Conservation (phyloP, 92 coral and sea anemone genomes). For the Actinernus sp. region DNA sequence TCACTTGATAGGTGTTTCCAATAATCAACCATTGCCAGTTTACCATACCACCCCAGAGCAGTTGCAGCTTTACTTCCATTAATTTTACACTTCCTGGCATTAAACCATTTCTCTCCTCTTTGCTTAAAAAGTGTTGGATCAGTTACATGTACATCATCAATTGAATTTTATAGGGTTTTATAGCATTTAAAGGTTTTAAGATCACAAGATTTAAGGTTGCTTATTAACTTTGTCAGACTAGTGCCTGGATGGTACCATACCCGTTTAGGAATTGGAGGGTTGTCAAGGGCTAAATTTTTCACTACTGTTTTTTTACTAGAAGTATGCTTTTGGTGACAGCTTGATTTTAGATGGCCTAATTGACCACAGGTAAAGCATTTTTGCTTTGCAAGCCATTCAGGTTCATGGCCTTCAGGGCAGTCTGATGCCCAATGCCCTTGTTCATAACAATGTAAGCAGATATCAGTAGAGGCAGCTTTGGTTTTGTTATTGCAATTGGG, state of each 20-base stretch:
- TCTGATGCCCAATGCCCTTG: slow-evolving; percentile 3
- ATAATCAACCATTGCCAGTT: slow-evolving; percentile 16
- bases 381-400: slow-evolving; percentile 35
- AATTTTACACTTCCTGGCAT: slow-evolving; percentile 18
- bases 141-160: background rate
- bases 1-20: too few species aligned
- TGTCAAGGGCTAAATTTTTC: background rate
- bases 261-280: slow-evolving; percentile 2
- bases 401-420: slow-evolving; percentile 16
- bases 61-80: slow-evolving; percentile 53
- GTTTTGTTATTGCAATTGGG: background rate
- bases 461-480: background rate
- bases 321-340: too few species aligned
- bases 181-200: slow-evolving; percentile 11
- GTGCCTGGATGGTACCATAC: slow-evolving; percentile 7
- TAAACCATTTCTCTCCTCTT: background rate
- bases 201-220: slow-evolving; percentile 1
- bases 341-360: slow-evolving; percentile 9
- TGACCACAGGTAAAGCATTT: slow-evolving; percentile 20
- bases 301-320: background rate
- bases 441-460: background rate
- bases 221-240: slow-evolving; percentile 1
- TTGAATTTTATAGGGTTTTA: background rate
- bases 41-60: slow-evolving; percentile 37
- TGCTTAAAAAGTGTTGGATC: slow-evolving; percentile 29